Evolutionary conservation across 53 echinoderm and acorn worm genomes (phyloP).

Genomic region (Paracentrotus lividus): DNA sequence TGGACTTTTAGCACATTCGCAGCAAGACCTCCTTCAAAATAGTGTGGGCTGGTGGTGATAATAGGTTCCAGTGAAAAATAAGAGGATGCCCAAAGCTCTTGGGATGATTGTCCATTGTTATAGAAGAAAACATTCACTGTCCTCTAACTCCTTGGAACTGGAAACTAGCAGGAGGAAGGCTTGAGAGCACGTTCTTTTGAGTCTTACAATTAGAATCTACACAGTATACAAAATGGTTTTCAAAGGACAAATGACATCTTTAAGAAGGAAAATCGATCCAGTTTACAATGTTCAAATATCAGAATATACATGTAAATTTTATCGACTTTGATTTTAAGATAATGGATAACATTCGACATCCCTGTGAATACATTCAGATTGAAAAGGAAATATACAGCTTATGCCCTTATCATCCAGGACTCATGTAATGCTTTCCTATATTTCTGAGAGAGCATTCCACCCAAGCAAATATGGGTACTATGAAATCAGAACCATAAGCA

Average conservation of each 20-base stretch:
- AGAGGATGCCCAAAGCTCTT: background rate
- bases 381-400: background rate
- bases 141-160: background rate
- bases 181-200: background rate
- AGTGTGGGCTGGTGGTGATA: background rate
- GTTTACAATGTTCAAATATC: background rate
- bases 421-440: too few relatives aligned
- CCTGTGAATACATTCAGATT: background rate
- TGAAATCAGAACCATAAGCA: too few relatives aligned
- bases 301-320: background rate
- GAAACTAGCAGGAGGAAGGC: background rate
- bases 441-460: background rate
- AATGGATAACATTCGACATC: background rate
- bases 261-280: background rate
- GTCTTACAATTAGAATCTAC: background rate
- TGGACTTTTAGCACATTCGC: constrained; percentile 19
- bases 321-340: background rate
- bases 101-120: background rate
- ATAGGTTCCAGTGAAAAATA: background rate
- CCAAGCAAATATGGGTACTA: too few relatives aligned
- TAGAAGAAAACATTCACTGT: background rate
- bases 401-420: background rate
- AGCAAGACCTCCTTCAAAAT: constrained; percentile 9
- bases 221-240: background rate
- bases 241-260: background rate